Base-by-base conservation (phyloP, 2,797 vertebrate genomes). In the Chloroceryle inda region DNA sequence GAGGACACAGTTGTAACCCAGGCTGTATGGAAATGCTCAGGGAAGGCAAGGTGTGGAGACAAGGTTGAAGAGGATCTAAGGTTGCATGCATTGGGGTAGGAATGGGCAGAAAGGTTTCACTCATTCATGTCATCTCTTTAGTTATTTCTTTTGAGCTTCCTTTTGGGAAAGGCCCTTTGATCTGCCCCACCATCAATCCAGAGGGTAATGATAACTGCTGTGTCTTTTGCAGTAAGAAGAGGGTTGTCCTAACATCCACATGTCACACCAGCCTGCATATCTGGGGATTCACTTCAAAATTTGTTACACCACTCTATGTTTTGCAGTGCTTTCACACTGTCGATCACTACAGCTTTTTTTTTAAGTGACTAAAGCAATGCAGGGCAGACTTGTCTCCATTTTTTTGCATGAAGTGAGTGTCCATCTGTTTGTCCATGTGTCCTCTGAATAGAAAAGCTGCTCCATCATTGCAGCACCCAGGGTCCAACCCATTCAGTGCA, bases 391-490 rank as follows among this genome's bases (percentile, higher is more conserved):
- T 35, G 17, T 56, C 55, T 76, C 33, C 6, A 9, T 72, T 85
- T 64, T 94, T 49, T 17, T 52, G 3, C 40, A 29, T 71, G 37
- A 63, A 68, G 10, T 35, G 21, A 45, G 26, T 12, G 52, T 79
- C 49, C 37, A 7, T 20, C 37, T 66, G 1, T 81, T 61, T 6
- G 3, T 37, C 49, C 13, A 0, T 10, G 10, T 67, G 66, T 37
- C 45, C 38, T 40, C 35, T 81, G 59, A 82, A 26, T 5, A 63
- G 33, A 24, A 45, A 73, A 42, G 35, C 66, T 79, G 47, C 19
- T 88, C 52, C 61, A 71, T 82, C 49, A 16, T 85, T 76, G 85
- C 74, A 76, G 86, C 85, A 86, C 56, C 16, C 15, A 35, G 29
- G 14, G 29, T 92, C 52, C 80, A 86, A 13, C 26, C 69, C 9